Conservation (phyloP, 2,888 invertebrate genomes). For the Cantharis rufa region DNA sequence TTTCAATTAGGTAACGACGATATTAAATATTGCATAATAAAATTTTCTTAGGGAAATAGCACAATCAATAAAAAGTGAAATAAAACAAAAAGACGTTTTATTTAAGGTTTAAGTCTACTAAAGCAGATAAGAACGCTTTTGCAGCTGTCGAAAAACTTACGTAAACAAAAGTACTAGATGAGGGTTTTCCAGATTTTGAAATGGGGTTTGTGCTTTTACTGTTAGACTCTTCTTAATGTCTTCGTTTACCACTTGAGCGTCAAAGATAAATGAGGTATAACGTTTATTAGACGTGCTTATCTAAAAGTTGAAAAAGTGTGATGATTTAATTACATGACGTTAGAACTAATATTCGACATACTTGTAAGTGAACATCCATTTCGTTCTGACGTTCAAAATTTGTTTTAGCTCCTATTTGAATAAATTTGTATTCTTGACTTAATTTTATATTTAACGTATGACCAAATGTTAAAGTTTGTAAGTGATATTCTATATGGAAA, state of each 20-base stretch:
- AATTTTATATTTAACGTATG: conserved; percentile 45
- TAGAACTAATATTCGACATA: conserved; percentile 31
- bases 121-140: conserved; percentile 1
- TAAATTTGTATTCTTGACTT: conserved; percentile 55
- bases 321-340: neutral
- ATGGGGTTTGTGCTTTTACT: conserved; percentile 48
- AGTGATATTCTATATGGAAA: conserved; percentile 49
- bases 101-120: conserved; percentile 16
- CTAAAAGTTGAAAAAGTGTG: conserved; percentile 39
- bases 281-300: conserved; percentile 47
- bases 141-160: conserved; percentile 34
- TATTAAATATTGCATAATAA: conserved; percentile 23
- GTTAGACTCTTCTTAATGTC: conserved; percentile 42
- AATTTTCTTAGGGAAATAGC: conserved; percentile 32
- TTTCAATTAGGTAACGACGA: conserved; percentile 35
- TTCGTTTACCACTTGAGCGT: conserved; percentile 42
- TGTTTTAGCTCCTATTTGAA: conserved; percentile 52
- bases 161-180: conserved; percentile 41
- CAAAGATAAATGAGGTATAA: conserved; percentile 44
- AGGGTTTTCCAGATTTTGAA: conserved; percentile 49
- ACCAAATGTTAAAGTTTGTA: conserved; percentile 44
- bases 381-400: conserved; percentile 50
- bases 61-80: conserved; percentile 29
- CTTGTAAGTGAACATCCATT: conserved; percentile 55
- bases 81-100: conserved; percentile 12